phyloP scores from a whole-genome alignment of 2,797 vertebrate genomes.

The Phataginus tricuspis region DNA sequence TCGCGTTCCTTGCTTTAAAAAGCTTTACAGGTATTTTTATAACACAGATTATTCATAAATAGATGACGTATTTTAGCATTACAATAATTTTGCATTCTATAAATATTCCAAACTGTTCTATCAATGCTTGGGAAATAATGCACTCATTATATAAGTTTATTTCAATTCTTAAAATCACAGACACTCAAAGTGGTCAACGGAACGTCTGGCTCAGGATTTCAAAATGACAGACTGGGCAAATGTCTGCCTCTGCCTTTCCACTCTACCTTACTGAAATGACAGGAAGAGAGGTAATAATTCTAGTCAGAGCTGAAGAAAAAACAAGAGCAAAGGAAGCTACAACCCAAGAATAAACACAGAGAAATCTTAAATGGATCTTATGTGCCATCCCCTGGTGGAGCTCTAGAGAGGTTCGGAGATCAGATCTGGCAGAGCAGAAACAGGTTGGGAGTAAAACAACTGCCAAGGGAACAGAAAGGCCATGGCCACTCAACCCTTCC shows the following conservation, averaged over 20 bases:
- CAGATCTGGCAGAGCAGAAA: neutral
- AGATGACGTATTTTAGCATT: conserved; percentile 25
- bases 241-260: neutral
- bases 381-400: neutral
- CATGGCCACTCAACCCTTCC: neutral
- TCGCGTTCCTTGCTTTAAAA: neutral
- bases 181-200: conserved; percentile 1
- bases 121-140: neutral
- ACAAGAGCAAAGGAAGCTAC: conserved; percentile 17
- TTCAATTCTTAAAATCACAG: conserved; percentile 53
- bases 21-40: neutral
- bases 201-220: conserved; percentile 10
- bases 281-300: neutral
- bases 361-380: neutral
- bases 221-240: neutral
- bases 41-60: conserved; percentile 36
- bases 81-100: neutral
- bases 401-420: neutral
- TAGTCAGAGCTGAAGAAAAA: neutral
- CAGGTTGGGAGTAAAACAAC: rapidly evolving
- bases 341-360: neutral
- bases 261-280: neutral
- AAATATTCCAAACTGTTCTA: conserved; percentile 6
- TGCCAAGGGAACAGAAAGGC: neutral
- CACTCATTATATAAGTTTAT: neutral